phyloP scores from a whole-genome alignment of 2,113 vertebrate species.

The Calypte anna region DNA sequence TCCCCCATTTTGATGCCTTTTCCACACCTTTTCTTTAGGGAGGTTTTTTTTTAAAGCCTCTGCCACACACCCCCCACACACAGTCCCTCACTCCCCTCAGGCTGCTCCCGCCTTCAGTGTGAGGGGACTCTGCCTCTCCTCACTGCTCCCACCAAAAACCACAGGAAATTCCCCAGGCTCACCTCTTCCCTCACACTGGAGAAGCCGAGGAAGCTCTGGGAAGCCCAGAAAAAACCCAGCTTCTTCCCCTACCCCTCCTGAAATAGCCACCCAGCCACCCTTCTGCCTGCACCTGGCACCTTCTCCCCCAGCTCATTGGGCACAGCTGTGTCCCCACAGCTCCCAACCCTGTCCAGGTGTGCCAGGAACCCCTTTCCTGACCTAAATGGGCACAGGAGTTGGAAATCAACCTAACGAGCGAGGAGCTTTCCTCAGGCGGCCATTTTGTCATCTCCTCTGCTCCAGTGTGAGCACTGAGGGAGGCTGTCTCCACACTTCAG shows the following conservation, averaged over 20 bases:
- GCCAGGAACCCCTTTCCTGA: too few species aligned
- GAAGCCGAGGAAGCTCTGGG: too few species aligned
- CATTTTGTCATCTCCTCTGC: rapidly evolving
- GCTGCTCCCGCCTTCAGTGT: too few species aligned
- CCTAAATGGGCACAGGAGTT: background rate
- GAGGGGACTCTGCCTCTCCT: too few species aligned
- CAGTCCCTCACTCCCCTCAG: rapidly evolving
- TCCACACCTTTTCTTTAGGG: rapidly evolving
- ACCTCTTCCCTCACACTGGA: background rate
- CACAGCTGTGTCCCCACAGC: background rate
- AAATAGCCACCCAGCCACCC: background rate
- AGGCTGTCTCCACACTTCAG: background rate
- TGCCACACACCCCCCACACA: too few species aligned
- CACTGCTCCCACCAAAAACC: too few species aligned
- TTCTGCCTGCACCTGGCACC: background rate
- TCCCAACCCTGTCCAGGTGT: background rate
- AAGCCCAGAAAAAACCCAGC: too few species aligned
- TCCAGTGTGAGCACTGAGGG: rapidly evolving
- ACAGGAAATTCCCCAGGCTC: background rate
- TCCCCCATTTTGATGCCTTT: background rate
- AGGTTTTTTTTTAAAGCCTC: rapidly evolving
- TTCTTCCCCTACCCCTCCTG: too few species aligned
- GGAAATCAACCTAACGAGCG: background rate
- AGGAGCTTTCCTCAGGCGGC: rapidly evolving
- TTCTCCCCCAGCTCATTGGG: rapidly evolving